These are phyloP conservation scores for Leiothrix lutea DNA, from an alignment of 2,113 vertebrate genomes.

Conservation along the genomic window DNA sequence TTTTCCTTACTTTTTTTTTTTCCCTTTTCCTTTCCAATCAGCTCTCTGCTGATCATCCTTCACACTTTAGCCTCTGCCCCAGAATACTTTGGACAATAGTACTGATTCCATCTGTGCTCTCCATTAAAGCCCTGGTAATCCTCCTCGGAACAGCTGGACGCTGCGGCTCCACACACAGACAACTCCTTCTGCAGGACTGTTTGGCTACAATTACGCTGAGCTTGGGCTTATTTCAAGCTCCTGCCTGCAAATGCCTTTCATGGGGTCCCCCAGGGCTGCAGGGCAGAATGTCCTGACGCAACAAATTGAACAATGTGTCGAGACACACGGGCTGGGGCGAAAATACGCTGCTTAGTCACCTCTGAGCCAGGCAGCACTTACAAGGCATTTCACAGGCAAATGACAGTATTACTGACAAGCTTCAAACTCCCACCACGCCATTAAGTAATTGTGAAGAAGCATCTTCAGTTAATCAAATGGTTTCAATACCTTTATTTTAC, in stretches of 20 bases:
- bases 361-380: neutral
- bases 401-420: neutral
- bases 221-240: neutral
- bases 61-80: conserved; percentile 72
- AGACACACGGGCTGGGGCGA: neutral
- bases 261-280: neutral
- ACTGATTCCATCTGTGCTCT: conserved; percentile 76
- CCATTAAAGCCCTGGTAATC: conserved; percentile 76
- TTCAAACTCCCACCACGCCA: conserved; percentile 4
- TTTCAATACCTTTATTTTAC: neutral
- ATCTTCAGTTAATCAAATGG: conserved; percentile 21
- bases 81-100: conserved; percentile 70
- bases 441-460: conserved; percentile 36
- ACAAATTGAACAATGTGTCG: neutral
- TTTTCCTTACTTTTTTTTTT: neutral
- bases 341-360: neutral
- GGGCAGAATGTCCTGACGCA: neutral
- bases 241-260: conserved; percentile 34
- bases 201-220: conserved; percentile 50
- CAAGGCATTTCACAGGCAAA: conserved; percentile 12
- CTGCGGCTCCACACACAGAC: conserved; percentile 23
- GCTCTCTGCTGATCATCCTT: conserved; percentile 65
- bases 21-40: conserved; percentile 25
- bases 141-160: conserved; percentile 74
- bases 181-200: conserved; percentile 38